Conservation (phyloP, 2,888 invertebrate species). For the Eutolmus rufibarbis region DNA sequence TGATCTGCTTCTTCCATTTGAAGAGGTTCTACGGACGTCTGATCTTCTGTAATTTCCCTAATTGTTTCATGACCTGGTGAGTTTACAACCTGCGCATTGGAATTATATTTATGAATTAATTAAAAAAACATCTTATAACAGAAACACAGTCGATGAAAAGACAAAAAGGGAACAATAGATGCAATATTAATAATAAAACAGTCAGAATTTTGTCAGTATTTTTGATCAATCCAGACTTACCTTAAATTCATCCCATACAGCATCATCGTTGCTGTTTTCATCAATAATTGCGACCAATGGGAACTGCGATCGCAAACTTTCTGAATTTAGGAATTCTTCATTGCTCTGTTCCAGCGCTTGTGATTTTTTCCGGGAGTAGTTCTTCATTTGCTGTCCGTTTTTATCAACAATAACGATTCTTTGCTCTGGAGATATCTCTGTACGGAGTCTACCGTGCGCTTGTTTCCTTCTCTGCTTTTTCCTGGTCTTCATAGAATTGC, state of each 20-base stretch:
- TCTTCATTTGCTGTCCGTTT: neutral
- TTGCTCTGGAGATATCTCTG: neutral
- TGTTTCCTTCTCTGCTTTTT: constrained; percentile 42
- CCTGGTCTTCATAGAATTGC: neutral
- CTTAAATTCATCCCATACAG: constrained; percentile 45
- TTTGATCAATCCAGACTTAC: neutral
- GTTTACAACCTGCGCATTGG: constrained; percentile 9
- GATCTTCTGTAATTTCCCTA: neutral
- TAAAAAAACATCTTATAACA: neutral
- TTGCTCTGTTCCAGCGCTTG: neutral
- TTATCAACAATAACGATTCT: neutral
- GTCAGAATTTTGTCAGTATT: neutral
- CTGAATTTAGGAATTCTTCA: neutral
- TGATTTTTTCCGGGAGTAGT: neutral
- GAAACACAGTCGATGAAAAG: neutral
- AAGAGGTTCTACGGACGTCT: neutral
- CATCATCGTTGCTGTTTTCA: constrained; percentile 42
- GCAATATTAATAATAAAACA: no score
- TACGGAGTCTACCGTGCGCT: constrained; percentile 6
- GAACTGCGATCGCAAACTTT: constrained; percentile 1
- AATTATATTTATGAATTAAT: neutral
- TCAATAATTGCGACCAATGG: constrained; percentile 32
- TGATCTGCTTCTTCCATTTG: neutral
- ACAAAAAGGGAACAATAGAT: neutral
- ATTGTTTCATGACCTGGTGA: constrained; percentile 33